A percentile compares a stretch with the other conserved stretches of the same genome.
Evolutionary conservation across 2,113 vertebrate genomes (phyloP).

Genomic region (Leptosomus discolor): DNA sequence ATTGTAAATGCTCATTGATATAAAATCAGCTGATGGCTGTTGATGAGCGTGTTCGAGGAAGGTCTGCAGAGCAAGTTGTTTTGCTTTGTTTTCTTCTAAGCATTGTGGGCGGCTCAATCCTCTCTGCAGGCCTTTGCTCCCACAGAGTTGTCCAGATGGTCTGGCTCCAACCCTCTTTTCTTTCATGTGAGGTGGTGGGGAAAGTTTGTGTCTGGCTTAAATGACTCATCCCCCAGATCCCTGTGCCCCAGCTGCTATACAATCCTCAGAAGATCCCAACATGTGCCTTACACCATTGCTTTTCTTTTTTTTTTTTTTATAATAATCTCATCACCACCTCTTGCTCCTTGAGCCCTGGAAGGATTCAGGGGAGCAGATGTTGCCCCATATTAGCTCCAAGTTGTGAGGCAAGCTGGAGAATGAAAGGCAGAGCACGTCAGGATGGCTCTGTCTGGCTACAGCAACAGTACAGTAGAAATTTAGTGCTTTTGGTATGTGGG

Average conservation of each 20-base stretch:
- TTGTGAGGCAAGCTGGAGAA: background rate
- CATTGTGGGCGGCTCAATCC: background rate
- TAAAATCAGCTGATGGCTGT: background rate
- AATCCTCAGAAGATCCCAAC: background rate
- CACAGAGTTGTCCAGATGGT: constrained; percentile 49
- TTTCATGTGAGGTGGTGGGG: constrained; percentile 21
- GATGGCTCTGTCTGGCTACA: background rate
- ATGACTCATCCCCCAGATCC: background rate
- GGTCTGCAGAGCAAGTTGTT: background rate
- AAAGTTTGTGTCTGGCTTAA: background rate
- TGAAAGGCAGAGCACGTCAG: background rate
- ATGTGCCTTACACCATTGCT: background rate
- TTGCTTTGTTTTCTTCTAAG: constrained; percentile 15
- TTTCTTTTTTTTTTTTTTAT: background rate
- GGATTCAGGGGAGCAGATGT: background rate
- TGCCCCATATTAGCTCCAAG: background rate
- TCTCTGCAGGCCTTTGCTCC: constrained; percentile 40
- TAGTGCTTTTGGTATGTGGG: background rate
- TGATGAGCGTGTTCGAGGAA: background rate
- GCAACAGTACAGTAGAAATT: background rate
- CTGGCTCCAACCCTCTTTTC: background rate
- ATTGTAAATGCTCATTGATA: background rate
- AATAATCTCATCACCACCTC: background rate
- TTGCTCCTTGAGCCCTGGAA: background rate
- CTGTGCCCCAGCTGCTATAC: background rate